Percentiles rank a stretch among this genome's conserved stretches.
Evolutionary conservation across 1,140 invertebrate genomes (phyloP).

Genomic region (Pissodes strobi): DNA sequence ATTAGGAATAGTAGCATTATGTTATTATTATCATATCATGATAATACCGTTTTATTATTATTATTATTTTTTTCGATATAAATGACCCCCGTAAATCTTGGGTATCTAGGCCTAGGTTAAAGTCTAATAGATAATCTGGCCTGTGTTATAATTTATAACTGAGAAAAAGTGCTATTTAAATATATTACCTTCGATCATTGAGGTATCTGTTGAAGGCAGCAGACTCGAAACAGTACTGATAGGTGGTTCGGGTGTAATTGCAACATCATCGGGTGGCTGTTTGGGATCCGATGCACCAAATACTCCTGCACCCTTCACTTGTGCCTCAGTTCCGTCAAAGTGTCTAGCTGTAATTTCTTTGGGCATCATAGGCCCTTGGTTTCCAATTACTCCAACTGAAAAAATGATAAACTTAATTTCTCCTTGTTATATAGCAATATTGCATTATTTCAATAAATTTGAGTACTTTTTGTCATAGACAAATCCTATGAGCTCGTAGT

Average conservation of each 20-base stretch:
- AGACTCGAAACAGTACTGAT: constrained; percentile 56
- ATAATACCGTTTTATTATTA: no score
- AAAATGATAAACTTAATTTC: no score
- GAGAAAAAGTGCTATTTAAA: background rate
- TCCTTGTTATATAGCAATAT: no score
- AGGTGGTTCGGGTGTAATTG: constrained; percentile 57
- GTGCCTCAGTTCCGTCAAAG: constrained; percentile 41
- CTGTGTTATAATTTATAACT: background rate
- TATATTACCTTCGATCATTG: constrained; percentile 50
- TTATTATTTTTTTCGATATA: no score
- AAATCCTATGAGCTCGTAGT: no score
- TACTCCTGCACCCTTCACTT: constrained; percentile 42
- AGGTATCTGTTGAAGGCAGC: constrained; percentile 59
- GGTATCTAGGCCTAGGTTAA: background rate
- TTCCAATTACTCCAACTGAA: constrained; percentile 62
- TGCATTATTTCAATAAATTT: no score
- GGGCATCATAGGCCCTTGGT: constrained; percentile 56
- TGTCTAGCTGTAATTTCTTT: constrained; percentile 50
- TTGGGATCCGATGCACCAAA: constrained; percentile 32
- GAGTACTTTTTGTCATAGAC: no score
- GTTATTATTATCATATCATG: no score
- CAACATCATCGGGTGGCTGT: background rate
- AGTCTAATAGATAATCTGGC: no score
- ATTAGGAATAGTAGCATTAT: no score
- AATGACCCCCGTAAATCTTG: background rate